phyloP scores from a whole-genome alignment of 2,797 vertebrate genomes.

The Gouania willdenowi region DNA sequence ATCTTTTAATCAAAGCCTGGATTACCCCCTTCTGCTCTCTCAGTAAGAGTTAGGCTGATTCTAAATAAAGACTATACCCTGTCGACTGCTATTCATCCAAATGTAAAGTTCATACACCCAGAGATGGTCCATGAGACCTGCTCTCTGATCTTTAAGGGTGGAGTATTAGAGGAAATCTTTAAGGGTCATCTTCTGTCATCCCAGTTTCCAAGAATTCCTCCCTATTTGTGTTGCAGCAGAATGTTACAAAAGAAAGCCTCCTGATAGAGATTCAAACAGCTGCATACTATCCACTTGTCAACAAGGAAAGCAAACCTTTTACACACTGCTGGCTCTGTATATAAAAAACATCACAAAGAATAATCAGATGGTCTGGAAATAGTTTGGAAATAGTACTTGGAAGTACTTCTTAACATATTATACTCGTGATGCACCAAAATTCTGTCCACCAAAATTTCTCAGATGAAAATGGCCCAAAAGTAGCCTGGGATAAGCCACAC shows the following conservation, averaged over 20 bases:
- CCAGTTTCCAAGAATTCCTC: slow-evolving; percentile 41
- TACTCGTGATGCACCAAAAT: too few species aligned
- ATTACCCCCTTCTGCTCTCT: slow-evolving; percentile 7
- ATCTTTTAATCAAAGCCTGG: slow-evolving; percentile 15
- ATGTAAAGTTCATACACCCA: too few species aligned
- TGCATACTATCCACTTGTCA: slow-evolving; percentile 18
- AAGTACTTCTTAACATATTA: too few species aligned
- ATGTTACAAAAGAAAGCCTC: slow-evolving; percentile 1
- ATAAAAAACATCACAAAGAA: too few species aligned
- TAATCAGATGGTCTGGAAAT: too few species aligned
- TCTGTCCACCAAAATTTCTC: too few species aligned
- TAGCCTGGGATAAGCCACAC: too few species aligned
- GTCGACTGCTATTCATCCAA: slow-evolving; percentile 6
- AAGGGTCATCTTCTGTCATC: slow-evolving; percentile 24
- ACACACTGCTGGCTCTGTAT: too few species aligned
- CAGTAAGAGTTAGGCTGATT: slow-evolving; percentile 26
- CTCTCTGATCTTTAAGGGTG: slow-evolving; percentile 8
- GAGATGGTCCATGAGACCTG: slow-evolving; percentile 14
- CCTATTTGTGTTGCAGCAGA: not conserved
- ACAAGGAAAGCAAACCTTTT: not conserved
- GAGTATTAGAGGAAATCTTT: slow-evolving; percentile 28
- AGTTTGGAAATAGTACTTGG: too few species aligned
- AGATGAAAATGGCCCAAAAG: too few species aligned
- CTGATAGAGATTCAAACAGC: slow-evolving; percentile 24
- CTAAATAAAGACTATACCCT: slow-evolving; percentile 36